Evolutionary conservation across 2,888 invertebrate genomes (phyloP).

Genomic region (Drosophila macrospina): DNA sequence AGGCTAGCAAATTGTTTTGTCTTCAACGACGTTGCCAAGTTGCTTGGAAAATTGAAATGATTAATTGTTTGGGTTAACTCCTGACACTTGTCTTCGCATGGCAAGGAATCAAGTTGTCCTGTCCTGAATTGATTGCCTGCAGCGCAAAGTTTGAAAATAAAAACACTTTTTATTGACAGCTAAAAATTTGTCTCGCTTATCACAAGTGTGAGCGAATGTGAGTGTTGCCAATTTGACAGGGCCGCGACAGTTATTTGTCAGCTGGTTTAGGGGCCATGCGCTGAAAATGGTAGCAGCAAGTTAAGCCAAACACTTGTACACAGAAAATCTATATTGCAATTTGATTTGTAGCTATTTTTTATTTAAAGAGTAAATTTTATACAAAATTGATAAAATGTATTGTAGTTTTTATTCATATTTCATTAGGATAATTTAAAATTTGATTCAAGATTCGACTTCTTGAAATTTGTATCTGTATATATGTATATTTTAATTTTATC

Average conservation of each 20-base stretch:
- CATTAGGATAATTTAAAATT: too few relatives aligned
- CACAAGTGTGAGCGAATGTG: not conserved
- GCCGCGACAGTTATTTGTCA: slow-evolving; percentile 66
- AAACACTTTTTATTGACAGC: slow-evolving; percentile 65
- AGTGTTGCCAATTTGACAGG: slow-evolving; percentile 45
- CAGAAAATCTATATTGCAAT: not conserved
- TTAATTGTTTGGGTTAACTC: slow-evolving; percentile 65
- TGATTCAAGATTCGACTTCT: too few relatives aligned
- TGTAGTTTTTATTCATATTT: too few relatives aligned
- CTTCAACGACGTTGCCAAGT: slow-evolving; percentile 55
- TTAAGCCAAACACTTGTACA: not conserved
- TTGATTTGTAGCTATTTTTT: too few relatives aligned
- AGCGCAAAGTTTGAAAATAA: slow-evolving; percentile 58
- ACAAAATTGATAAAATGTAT: too few relatives aligned
- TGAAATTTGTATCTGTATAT: too few relatives aligned
- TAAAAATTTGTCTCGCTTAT: slow-evolving; percentile 42
- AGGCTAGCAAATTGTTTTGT: slow-evolving; percentile 54
- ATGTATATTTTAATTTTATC: too few relatives aligned
- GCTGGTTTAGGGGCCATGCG: not conserved
- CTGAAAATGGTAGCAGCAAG: too few relatives aligned
- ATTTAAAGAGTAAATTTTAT: too few relatives aligned
- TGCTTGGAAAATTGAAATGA: slow-evolving; percentile 77
- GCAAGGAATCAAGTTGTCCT: slow-evolving; percentile 38
- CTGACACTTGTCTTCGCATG: slow-evolving; percentile 41
- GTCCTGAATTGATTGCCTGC: slow-evolving; percentile 48